phyloP scores from a whole-genome alignment of 2,888 invertebrate species.

The Pollenia labialis region DNA sequence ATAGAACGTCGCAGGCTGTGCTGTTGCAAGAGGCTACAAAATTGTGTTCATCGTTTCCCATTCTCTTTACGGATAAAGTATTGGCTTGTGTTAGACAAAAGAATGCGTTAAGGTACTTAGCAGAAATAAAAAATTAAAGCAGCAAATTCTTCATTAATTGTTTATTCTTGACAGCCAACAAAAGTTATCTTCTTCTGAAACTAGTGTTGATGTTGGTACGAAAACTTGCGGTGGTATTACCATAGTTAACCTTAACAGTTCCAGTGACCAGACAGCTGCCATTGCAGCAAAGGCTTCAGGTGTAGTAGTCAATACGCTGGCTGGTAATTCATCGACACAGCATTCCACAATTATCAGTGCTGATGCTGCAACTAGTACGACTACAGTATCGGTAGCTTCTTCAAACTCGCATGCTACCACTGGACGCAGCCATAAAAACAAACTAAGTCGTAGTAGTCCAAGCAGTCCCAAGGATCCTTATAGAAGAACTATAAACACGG shows the following conservation, averaged over 20 bases:
- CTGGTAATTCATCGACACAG: constrained; percentile 61
- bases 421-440: constrained; percentile 76
- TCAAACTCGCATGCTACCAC: constrained; percentile 72
- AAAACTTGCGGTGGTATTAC: constrained; percentile 91
- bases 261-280: constrained; percentile 74
- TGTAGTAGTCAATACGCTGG: constrained; percentile 72
- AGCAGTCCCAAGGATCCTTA: constrained; percentile 79
- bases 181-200: constrained; percentile 77
- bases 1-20: constrained; percentile 89
- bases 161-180: constrained; percentile 78
- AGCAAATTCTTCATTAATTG: not conserved
- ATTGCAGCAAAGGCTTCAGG: constrained; percentile 71
- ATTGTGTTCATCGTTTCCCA: constrained; percentile 91
- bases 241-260: constrained; percentile 90
- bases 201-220: constrained; percentile 86
- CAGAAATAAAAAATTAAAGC: not conserved
- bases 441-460: constrained; percentile 78
- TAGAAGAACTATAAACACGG: constrained; percentile 74
- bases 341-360: constrained; percentile 74
- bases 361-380: constrained; percentile 73
- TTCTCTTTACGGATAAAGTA: constrained; percentile 91
- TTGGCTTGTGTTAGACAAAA: constrained; percentile 90
- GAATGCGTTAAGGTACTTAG: constrained; percentile 84
- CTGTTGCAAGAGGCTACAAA: constrained; percentile 92
- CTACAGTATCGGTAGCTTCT: constrained; percentile 74